phyloP scores from a whole-genome alignment of 2,113 vertebrate species.

The Ellobius talpinus region DNA sequence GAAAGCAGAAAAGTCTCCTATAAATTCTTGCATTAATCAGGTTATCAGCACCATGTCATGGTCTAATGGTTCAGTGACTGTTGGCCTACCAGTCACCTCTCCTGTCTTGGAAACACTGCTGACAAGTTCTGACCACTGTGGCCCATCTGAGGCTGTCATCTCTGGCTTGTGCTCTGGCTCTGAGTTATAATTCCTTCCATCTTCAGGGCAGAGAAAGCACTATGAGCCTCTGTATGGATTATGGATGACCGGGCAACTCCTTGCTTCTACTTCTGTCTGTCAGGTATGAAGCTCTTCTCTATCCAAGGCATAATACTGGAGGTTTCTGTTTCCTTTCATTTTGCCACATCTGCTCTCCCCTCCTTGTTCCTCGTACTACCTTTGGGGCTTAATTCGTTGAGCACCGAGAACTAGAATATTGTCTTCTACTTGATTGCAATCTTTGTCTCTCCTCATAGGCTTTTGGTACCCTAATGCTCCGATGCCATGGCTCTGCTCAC shows the following conservation, averaged over 20 bases:
- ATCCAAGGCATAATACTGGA: not conserved
- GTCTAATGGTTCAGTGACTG: not conserved
- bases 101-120: not conserved
- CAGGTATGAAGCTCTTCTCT: not conserved
- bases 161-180: not conserved
- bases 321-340: not conserved
- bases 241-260: not conserved
- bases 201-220: not conserved
- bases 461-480: too few species aligned
- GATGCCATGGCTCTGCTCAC: not conserved
- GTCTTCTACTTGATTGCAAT: not conserved
- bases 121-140: rapidly evolving
- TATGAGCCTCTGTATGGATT: not conserved
- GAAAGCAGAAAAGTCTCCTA: not conserved
- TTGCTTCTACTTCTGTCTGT: not conserved
- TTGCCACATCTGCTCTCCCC: not conserved
- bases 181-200: not conserved
- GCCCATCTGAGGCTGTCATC: not conserved
- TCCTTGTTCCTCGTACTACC: not conserved
- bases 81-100: not conserved
- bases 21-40: not conserved
- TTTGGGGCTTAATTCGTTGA: not conserved
- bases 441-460: not conserved
- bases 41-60: not conserved
- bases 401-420: not conserved